These are phyloP conservation scores for Amphiduros pacificus DNA, from an alignment of 2,888 invertebrate species.

Conservation along the genomic window DNA sequence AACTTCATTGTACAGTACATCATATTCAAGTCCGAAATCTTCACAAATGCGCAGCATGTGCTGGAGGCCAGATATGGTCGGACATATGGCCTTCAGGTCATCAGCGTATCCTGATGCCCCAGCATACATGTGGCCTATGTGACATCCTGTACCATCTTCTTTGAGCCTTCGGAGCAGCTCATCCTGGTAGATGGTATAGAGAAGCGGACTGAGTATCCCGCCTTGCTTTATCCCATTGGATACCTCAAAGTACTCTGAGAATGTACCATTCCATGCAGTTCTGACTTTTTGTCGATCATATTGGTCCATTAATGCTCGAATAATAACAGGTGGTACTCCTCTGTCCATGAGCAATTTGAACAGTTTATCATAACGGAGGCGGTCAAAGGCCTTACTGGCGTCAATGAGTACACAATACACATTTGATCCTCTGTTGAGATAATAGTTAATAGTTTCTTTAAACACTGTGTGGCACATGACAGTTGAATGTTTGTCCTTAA, in stretches of 20 bases:
- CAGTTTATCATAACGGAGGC: too few relatives aligned
- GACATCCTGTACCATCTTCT: background rate
- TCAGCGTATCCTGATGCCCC: background rate
- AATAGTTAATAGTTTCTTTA: background rate
- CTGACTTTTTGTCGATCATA: background rate
- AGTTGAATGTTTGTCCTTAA: background rate
- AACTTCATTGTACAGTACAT: background rate
- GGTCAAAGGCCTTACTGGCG: background rate
- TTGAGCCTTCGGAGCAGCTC: background rate
- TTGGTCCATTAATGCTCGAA: background rate
- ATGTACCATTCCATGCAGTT: background rate
- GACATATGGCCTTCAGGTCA: background rate
- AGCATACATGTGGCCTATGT: background rate
- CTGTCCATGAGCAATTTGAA: too few relatives aligned
- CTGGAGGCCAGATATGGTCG: background rate
- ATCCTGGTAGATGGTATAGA: background rate
- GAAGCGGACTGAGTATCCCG: background rate
- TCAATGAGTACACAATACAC: background rate
- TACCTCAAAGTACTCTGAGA: background rate
- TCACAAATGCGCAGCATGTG: background rate
- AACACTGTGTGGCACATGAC: background rate
- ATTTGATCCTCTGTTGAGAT: background rate
- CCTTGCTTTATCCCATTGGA: background rate
- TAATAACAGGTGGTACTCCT: too few relatives aligned
- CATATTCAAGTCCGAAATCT: background rate